Base-by-base conservation (phyloP, 1,140 invertebrate species). In the Papilio xuthus region DNA sequence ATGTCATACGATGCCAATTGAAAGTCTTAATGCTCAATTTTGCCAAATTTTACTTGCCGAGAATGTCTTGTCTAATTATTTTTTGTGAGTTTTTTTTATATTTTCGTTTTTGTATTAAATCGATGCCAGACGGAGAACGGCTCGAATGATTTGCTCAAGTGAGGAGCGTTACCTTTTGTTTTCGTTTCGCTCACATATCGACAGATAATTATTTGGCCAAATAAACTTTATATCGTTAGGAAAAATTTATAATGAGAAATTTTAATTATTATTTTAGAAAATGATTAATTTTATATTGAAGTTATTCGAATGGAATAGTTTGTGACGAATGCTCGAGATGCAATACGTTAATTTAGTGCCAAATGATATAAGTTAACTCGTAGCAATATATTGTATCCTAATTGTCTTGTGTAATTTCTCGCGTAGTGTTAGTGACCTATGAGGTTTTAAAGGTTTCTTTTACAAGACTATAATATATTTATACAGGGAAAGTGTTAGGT, bases 281-380 rank as follows among this genome's bases (percentile, higher is more conserved):
- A 81, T 67, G 71, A 77, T 77, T 78, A 82, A 82, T 75, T 79
- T 82, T 83, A 32, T 83, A 83, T 85, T 80, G 80, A 88, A 77
- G 86, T 86, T 87, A 86, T 88, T 88, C 84, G 87, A 87, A 85
- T 87, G 87, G 87, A 86, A 88, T 88, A 90, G 82, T 90, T 90
- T 86, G 90, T 88, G 89, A 90, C 85, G 91, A 89, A 93, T 90
- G 90, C 88, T 92, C 91, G 91, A 92, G 88, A 93, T 92, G 91
- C 91, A 92, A 93, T 94, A 94, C 92, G 91, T 94, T 94, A 92
- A 90, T 92, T 94, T 94, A 93, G 92, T 94, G 92, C 92, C 92
- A 94, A 94, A 94, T 94, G 92, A 94, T 94, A 94, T 94, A 93
- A 93, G 89, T 93, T 93, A 92, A 92, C 91, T 93, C 85, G 90